Evolutionary conservation across 23 tunicate species (phyloP).

Genomic region (Styela clava): DNA sequence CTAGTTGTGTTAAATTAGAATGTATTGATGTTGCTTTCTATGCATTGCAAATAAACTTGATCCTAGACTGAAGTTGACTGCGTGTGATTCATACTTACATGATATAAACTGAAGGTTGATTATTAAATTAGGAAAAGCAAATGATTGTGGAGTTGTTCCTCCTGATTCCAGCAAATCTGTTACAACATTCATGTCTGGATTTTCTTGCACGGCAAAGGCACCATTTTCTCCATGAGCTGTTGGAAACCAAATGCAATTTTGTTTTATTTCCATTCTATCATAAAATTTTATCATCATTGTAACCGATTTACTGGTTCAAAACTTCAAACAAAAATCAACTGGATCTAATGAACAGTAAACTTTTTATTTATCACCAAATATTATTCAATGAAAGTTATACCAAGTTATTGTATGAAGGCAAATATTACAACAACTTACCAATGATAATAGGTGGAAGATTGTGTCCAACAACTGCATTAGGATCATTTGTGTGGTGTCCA

Average conservation of each 20-base stretch:
- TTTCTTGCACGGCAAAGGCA: constrained; percentile 37
- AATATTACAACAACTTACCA: constrained; percentile 18
- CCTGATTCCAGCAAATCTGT: constrained; percentile 34
- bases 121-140: constrained; percentile 63
- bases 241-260: background rate
- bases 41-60: too few relatives aligned
- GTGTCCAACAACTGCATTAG: background rate
- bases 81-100: constrained; percentile 74
- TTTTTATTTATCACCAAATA: too few relatives aligned
- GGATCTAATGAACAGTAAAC: too few relatives aligned
- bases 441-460: constrained; percentile 39
- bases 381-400: too few relatives aligned
- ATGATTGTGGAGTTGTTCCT: constrained; percentile 19
- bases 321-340: too few relatives aligned
- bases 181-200: constrained; percentile 44
- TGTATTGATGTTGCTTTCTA: too few relatives aligned
- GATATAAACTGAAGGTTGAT: constrained; percentile 37
- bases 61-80: too few relatives aligned
- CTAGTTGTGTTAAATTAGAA: too few relatives aligned
- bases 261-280: background rate
- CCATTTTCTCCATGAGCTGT: constrained; percentile 59
- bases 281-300: too few relatives aligned
- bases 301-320: too few relatives aligned
- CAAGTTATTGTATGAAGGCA: too few relatives aligned
- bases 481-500: background rate